phyloP scores from a whole-genome alignment of 2,888 invertebrate genomes.

The Ectobius pallidus region DNA sequence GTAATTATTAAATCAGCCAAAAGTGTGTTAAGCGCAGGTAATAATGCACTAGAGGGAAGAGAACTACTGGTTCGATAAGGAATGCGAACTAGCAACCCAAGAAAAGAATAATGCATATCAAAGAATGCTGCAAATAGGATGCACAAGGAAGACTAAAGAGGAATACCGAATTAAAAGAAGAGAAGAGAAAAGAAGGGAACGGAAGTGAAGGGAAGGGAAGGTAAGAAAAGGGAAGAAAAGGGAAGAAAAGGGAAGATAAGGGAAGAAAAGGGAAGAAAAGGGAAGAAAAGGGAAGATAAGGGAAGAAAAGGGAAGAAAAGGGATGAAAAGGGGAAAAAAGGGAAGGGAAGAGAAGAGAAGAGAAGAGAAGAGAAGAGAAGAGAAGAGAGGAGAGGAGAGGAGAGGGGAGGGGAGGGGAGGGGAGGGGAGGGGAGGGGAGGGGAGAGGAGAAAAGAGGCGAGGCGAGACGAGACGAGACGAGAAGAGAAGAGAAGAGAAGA shows the following conservation, averaged over 20 bases:
- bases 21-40: too few species aligned
- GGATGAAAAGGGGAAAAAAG: neutral
- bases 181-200: neutral
- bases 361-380: neutral
- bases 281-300: neutral
- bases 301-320: neutral
- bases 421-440: neutral
- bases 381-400: too few species aligned
- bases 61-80: too few species aligned
- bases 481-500: neutral
- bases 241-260: neutral
- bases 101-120: too few species aligned
- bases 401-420: neutral
- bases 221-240: neutral
- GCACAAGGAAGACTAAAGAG: too few species aligned
- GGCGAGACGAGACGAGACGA: neutral
- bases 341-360: neutral
- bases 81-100: too few species aligned
- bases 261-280: neutral
- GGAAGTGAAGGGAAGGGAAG: neutral
- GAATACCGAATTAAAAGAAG: too few species aligned
- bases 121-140: too few species aligned
- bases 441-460: neutral
- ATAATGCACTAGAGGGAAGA: too few species aligned
- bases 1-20: too few species aligned